Percentiles rank a stretch among this genome's conserved stretches.
Conservation (phyloP, 2,888 invertebrate genomes). For the Sinohyriopsis cumingii region DNA sequence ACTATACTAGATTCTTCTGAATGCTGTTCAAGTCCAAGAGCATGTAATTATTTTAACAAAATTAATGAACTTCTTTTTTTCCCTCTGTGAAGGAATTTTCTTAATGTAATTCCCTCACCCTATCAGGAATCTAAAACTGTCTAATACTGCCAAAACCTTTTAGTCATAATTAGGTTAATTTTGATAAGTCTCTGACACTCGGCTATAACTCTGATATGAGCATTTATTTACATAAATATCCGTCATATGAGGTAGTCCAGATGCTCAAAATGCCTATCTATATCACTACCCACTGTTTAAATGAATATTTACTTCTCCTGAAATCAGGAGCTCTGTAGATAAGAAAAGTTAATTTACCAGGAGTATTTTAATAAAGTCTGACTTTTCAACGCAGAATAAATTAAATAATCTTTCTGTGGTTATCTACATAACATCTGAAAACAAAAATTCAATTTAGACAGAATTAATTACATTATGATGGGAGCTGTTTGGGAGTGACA, state of each 20-base stretch:
- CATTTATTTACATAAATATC: conserved; percentile 36
- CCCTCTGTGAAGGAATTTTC: too few species aligned
- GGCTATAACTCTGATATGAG: conserved; percentile 39
- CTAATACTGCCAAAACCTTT: conserved; percentile 43
- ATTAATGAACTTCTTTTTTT: too few species aligned
- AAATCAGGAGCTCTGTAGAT: conserved; percentile 37
- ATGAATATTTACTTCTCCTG: conserved; percentile 43
- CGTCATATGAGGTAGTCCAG: conserved; percentile 37
- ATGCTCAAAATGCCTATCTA: conserved; percentile 36
- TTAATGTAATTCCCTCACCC: too few species aligned
- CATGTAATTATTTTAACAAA: too few species aligned
- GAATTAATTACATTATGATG: too few species aligned
- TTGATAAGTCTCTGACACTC: conserved; percentile 40
- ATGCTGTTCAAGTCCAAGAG: too few species aligned
- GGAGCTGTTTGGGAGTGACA: too few species aligned
- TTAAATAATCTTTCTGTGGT: too few species aligned
- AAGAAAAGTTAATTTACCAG: conserved; percentile 44
- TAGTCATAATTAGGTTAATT: conserved; percentile 46
- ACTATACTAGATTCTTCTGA: too few species aligned
- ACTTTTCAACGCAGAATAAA: conserved; percentile 4
- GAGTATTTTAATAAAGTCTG: conserved; percentile 41
- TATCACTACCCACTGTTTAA: conserved; percentile 36
- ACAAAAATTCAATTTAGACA: too few species aligned
- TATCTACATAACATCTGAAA: too few species aligned
- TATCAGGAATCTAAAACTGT: conserved; percentile 39